Base-by-base conservation (phyloP, 2,797 vertebrate species). In the Setipinna tenuifilis region DNA sequence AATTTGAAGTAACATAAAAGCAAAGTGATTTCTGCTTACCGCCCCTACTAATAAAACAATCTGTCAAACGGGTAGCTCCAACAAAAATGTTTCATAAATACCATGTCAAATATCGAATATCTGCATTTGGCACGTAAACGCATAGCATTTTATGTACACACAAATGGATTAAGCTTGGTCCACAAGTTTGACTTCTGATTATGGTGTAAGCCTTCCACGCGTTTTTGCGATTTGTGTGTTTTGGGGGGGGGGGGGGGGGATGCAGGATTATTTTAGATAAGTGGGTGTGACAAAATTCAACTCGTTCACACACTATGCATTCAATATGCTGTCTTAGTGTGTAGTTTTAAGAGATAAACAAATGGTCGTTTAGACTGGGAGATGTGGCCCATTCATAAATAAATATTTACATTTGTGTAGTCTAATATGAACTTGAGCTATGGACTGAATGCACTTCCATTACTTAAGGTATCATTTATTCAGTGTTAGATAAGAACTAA, bases 1-100 rank as follows among this genome's bases (percentile, higher is more conserved):
- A 81, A 54, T 85, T 83, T 87, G 82, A 87, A 86, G 84, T 85
- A 78, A 85, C 65, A 88, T 85, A 82, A 84, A 81, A 35, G 23
- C 21, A 58, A 78, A 48, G 65, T 75, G 84, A 83, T 83, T 59
- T 83, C 41, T 71, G 57, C 81, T 44, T 44, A 78, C 46, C 61
- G 59, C 41, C 44, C 35, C 23, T 23, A 81, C 71, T 86, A 68
- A 84, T 82, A 81, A 84, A 83, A 78, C 71, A 84, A 78, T 82
- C 25, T 78, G 48, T 84, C 48, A 78, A 46, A 78, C 17, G 75
- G 58, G 84, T 59, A 25, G 57, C 57, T 84, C 83, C 86, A 82
- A 78, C 83, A 78, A 59, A 84, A 84, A 62, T 75, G 31, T 85
- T 81, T 80, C 71, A 71, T 59, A 84, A 84, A 84, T 58, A 83